Conservation (phyloP, 2,888 invertebrate genomes). For the Leptogaster cylindrica region DNA sequence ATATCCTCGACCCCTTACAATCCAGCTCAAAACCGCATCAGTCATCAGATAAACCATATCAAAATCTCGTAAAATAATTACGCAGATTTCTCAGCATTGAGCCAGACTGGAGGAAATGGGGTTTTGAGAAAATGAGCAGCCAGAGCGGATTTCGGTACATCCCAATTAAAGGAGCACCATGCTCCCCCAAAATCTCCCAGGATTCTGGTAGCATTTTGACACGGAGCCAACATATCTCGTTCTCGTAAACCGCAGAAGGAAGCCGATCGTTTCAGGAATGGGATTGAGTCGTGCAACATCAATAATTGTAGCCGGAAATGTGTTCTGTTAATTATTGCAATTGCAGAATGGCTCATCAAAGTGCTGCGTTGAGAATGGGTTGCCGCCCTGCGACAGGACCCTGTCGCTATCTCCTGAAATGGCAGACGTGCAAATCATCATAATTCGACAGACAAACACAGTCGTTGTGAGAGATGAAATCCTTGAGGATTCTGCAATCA, state of each 20-base stretch:
- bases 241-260: background rate
- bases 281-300: background rate
- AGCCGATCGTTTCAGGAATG: constrained; percentile 18
- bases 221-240: background rate
- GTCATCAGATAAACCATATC: background rate
- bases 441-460: too few relatives aligned
- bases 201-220: background rate
- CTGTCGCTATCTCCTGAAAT: too few relatives aligned
- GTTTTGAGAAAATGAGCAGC: background rate
- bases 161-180: background rate
- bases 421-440: too few relatives aligned
- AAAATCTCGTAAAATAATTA: constrained; percentile 2
- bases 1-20: too few relatives aligned
- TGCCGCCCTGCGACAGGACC: too few relatives aligned
- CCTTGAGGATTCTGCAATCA: too few relatives aligned
- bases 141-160: background rate
- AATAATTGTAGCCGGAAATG: constrained; percentile 19
- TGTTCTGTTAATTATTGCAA: constrained; percentile 20
- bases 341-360: background rate
- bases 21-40: too few relatives aligned
- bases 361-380: background rate
- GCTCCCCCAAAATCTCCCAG: background rate
- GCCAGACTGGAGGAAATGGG: background rate
- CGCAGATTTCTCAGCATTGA: background rate
- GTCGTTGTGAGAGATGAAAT: too few relatives aligned